These are phyloP conservation scores for Dasyornis broadbenti DNA, from an alignment of 2,113 vertebrate genomes.

Conservation along the genomic window DNA sequence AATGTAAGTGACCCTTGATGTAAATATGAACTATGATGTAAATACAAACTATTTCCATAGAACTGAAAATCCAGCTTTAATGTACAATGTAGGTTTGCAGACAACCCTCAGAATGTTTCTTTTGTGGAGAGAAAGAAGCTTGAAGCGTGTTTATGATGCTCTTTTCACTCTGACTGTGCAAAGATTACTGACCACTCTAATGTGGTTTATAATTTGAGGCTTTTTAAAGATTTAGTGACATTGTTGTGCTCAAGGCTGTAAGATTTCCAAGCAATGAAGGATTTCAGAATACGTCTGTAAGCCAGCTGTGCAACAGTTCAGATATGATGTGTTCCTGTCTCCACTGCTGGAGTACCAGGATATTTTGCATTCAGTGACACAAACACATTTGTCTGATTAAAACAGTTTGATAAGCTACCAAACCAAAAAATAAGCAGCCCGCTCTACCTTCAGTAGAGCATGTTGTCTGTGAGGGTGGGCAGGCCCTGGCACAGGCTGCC, in stretches of 20 bases:
- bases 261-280: not conserved
- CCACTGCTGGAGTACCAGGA: not conserved
- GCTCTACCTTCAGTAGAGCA: not conserved
- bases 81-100: not conserved
- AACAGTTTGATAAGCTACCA: not conserved
- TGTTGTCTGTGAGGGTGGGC: not conserved
- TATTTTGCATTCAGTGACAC: not conserved
- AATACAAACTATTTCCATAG: not conserved
- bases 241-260: not conserved
- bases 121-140: not conserved
- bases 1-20: not conserved
- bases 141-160: accelerated
- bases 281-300: not conserved
- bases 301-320: not conserved
- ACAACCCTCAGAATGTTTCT: not conserved
- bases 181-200: not conserved
- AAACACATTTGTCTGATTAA: not conserved
- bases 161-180: not conserved
- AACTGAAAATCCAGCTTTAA: not conserved
- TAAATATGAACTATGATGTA: not conserved
- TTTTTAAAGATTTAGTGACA: not conserved
- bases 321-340: not conserved
- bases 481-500: not conserved
- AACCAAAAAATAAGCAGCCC: no score
- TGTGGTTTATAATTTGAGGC: not conserved